phyloP scores from a whole-genome alignment of 1,140 invertebrate species.

The Scaptodrosophila lebanonensis region DNA sequence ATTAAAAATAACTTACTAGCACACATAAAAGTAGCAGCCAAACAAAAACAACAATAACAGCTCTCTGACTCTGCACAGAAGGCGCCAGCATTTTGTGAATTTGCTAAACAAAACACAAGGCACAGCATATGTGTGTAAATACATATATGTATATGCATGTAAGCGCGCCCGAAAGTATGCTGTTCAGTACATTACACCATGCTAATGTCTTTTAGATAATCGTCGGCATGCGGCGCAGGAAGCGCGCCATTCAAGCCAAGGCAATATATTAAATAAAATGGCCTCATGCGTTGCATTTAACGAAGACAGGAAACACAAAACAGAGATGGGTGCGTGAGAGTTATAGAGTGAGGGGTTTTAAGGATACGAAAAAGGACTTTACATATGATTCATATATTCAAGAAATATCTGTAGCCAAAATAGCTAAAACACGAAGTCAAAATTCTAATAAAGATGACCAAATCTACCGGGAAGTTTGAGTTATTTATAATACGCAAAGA shows the following conservation, averaged over 20 bases:
- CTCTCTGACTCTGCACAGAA: neutral
- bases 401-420: no score
- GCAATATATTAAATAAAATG: slow-evolving; percentile 51
- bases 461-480: no score
- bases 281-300: slow-evolving; percentile 16
- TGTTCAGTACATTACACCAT: slow-evolving; percentile 27
- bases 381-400: no score
- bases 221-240: slow-evolving; percentile 31
- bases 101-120: slow-evolving; percentile 25
- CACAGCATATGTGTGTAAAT: slow-evolving; percentile 15
- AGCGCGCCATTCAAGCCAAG: no score
- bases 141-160: neutral
- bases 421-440: no score
- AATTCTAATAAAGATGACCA: no score
- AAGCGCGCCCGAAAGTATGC: neutral
- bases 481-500: no score
- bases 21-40: neutral
- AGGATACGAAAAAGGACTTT: no score
- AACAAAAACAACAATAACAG: neutral
- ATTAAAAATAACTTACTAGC: slow-evolving; percentile 13
- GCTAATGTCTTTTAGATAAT: slow-evolving; percentile 58
- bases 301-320: neutral
- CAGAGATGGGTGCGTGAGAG: no score
- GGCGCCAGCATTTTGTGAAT: slow-evolving; percentile 15
- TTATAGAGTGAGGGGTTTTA: no score